phyloP scores from a whole-genome alignment of 2,888 invertebrate genomes.

The Monochamus alternatus region DNA sequence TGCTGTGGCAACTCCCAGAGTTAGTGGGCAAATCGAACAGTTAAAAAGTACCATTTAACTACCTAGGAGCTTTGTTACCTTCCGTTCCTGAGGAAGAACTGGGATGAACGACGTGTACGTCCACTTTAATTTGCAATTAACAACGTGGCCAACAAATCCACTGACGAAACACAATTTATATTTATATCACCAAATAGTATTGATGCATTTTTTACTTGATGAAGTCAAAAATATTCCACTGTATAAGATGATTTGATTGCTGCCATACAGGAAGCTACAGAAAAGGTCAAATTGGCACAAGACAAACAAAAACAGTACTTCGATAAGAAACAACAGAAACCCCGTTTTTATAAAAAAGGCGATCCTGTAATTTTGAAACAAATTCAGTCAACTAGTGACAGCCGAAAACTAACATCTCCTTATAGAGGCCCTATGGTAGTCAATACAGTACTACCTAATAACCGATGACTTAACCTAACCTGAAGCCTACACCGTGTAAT shows the following conservation, averaged over 20 bases:
- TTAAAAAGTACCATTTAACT: conserved; percentile 59
- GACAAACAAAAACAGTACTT: conserved; percentile 37
- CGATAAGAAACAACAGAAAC: conserved; percentile 41
- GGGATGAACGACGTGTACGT: no score
- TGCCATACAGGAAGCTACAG: conserved; percentile 4
- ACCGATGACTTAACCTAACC: no score
- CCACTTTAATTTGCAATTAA: no score
- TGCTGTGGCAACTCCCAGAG: conserved; percentile 54
- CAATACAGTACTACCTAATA: conserved; percentile 46
- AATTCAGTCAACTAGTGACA: conserved; percentile 33
- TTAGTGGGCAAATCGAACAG: conserved; percentile 63
- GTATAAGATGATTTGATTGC: not conserved
- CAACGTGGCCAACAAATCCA: no score
- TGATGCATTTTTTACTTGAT: not conserved
- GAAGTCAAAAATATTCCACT: not conserved
- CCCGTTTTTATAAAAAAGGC: conserved; percentile 39
- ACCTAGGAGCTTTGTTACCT: conserved; percentile 45
- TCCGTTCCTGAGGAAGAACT: not conserved
- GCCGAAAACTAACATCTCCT: conserved; percentile 43
- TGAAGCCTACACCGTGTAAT: no score
- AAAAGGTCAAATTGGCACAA: conserved; percentile 25
- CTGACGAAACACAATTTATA: no score
- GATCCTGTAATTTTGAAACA: conserved; percentile 48
- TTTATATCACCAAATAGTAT: no score
- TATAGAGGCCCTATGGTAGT: conserved; percentile 49